Base-by-base conservation (phyloP, 1,140 invertebrate genomes). In the Zaprionus nigranus region DNA sequence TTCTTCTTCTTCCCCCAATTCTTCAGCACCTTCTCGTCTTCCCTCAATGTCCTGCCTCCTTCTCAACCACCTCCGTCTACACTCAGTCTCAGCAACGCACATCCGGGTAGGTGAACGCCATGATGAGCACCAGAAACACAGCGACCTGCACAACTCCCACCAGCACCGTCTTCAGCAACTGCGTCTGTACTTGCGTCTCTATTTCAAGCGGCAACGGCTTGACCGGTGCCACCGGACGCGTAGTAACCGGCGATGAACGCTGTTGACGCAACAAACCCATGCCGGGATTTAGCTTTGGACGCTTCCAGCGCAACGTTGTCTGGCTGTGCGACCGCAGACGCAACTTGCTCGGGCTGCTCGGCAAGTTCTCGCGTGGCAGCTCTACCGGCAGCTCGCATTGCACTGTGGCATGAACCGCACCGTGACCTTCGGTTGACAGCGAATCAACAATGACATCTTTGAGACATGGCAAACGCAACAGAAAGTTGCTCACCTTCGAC, bases 71-170 rank as follows among this genome's bases (percentile, higher is more conserved):
- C 15, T 34, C 38, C 38, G 13, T 40, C 38, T 15, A 5, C 38
- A 13, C 38, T 40, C 15, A 13, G 5, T n/a, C 38, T 77, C 17
- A 91, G 60, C 91, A 92, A 38, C 61, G 76, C 5, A 77, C 53
- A 53, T 92, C 90, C 36, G 90, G 90, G 77, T 88, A 91, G 56
- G 79, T 78, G 20, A 92, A 77, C 43, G 90, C 90, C 86, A 91
- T 90, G 59, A 91, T 85, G 1, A 92, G 81, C 53, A 90, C 56
- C 7, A 91, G 36, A 40, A 92, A 91, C 26, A 91, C 63, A 6
- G 66, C 76, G 11, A 91, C 59, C 49, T 92, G 90, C 7, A 85
- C 66, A 12, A 79, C 30, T 26, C 90, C 86, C 7, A 92, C 78
- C 3, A 90, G 54, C 2, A 91, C 61, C 13, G 81, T 92, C 63